phyloP scores from a whole-genome alignment of 2,797 vertebrate species.

The Vireo griseus region DNA sequence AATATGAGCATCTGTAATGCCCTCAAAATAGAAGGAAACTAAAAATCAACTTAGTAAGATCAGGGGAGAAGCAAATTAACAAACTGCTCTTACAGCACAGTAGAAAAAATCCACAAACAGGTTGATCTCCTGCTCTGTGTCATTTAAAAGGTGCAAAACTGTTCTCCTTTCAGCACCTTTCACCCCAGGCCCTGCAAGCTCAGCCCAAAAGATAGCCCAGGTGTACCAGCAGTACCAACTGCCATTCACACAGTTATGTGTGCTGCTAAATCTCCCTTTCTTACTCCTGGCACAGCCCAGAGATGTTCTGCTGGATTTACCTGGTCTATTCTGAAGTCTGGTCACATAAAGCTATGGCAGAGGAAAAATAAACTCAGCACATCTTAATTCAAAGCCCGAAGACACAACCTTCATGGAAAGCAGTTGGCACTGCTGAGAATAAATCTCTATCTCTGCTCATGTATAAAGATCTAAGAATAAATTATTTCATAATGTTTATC shows the following conservation, averaged over 20 bases:
- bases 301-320: not conserved
- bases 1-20: not conserved
- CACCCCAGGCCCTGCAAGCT: not conserved
- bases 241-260: not conserved
- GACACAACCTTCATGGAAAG: not conserved
- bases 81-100: not conserved
- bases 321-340: not conserved
- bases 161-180: not conserved
- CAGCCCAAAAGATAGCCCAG: not conserved
- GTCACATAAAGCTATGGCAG: not conserved
- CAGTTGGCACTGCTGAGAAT: not conserved
- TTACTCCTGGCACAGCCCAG: not conserved
- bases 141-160: not conserved
- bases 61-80: not conserved
- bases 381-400: not conserved
- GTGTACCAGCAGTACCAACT: not conserved
- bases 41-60: not conserved
- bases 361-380: constrained; percentile 4
- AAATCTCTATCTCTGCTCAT: not conserved
- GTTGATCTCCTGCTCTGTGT: not conserved
- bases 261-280: not conserved
- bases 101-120: not conserved
- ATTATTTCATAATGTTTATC: not conserved
- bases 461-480: constrained; percentile 3
- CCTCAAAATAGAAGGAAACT: not conserved